These are phyloP conservation scores for Tetramorium bicarinatum DNA, from an alignment of 2,888 invertebrate species.

Conservation along the genomic window DNA sequence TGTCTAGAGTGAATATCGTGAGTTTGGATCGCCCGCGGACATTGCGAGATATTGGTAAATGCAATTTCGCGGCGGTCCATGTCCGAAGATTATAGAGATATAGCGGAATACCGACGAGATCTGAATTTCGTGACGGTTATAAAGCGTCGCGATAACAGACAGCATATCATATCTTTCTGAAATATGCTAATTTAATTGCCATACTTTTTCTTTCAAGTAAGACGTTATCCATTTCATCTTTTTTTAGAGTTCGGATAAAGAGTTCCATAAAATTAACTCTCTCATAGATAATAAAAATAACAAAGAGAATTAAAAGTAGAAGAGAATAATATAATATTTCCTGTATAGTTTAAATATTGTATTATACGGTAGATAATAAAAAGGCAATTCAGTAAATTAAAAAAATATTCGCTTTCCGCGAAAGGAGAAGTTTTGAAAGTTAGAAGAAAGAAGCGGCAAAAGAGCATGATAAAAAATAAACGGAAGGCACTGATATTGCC, in stretches of 20 bases:
- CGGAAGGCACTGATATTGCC: neutral
- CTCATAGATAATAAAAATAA: neutral
- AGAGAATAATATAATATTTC: neutral
- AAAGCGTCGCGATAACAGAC: neutral
- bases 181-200: conserved; percentile 16
- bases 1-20: conserved; percentile 11
- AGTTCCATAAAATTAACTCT: neutral
- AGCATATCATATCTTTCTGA: neutral
- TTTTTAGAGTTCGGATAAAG: neutral
- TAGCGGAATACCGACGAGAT: neutral
- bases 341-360: neutral
- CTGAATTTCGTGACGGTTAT: conserved; percentile 14
- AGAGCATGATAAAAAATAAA: neutral
- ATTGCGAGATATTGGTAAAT: conserved; percentile 37
- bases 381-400: neutral
- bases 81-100: conserved; percentile 33
- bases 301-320: conserved; percentile 4
- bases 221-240: neutral
- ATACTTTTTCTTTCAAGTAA: neutral
- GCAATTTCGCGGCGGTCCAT: conserved; percentile 6
- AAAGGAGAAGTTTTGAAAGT: conserved; percentile 19
- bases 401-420: neutral
- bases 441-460: neutral
- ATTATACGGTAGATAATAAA: neutral
- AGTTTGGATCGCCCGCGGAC: conserved; percentile 27